Conservation (phyloP, 1,140 invertebrate genomes). For the Ostrea denselamellosa region DNA sequence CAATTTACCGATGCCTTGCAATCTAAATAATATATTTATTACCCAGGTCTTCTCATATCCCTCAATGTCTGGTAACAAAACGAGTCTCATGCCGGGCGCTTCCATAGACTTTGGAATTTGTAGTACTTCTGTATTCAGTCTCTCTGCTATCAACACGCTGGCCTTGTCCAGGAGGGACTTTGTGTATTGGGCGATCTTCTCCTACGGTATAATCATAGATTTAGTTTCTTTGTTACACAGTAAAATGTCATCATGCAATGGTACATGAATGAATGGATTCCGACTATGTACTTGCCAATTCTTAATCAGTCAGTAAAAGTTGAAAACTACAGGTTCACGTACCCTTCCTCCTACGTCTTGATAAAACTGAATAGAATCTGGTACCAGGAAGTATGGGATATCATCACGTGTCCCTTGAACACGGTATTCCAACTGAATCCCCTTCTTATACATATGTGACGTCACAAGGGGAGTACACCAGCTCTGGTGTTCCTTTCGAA, state of each 20-base stretch:
- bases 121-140: background rate
- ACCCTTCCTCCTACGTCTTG: conserved; percentile 64
- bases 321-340: background rate
- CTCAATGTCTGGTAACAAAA: conserved; percentile 41
- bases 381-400: conserved; percentile 57
- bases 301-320: background rate
- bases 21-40: background rate
- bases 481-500: conserved; percentile 58
- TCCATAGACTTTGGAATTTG: conserved; percentile 46
- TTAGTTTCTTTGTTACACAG: background rate
- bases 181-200: background rate
- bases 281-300: background rate
- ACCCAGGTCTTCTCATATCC: conserved; percentile 23
- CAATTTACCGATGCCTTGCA: background rate
- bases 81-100: conserved; percentile 49
- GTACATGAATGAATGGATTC: background rate
- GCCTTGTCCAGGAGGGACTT: background rate
- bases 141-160: background rate
- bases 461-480: conserved; percentile 61
- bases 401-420: conserved; percentile 67
- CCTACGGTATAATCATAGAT: background rate
- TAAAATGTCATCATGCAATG: background rate
- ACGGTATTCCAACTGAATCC: conserved; percentile 61
- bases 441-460: conserved; percentile 47
- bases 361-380: conserved; percentile 65